Percentiles rank a stretch among this genome's conserved stretches.
phyloP scores from a whole-genome alignment of 2,797 vertebrate species.

The Tamandua tetradactyla region DNA sequence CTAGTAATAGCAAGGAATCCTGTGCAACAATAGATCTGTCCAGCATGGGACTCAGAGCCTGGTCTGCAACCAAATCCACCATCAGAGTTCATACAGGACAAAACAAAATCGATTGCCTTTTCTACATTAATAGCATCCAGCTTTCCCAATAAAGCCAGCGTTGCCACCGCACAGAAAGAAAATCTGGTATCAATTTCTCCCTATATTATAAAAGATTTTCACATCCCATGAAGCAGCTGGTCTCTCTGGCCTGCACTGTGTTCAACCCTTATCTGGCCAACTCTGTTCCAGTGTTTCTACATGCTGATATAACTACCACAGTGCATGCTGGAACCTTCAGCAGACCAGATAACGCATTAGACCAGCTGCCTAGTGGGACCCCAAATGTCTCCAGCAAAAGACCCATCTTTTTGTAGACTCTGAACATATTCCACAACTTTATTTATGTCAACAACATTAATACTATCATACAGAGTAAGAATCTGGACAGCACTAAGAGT shows the following conservation, averaged over 20 bases:
- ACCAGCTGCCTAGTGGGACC: conserved; percentile 84
- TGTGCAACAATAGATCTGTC: conserved; percentile 99
- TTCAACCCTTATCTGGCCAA: conserved; percentile 69
- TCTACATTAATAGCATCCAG: conserved; percentile 93
- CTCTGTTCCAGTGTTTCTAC: conserved; percentile 68
- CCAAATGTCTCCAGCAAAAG: conserved; percentile 97
- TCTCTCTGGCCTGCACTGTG: conserved; percentile 72
- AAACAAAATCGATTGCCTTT: conserved; percentile 95
- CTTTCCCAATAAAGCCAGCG: conserved; percentile 94
- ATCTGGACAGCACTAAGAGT: conserved; percentile 99
- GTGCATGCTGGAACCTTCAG: conserved; percentile 76
- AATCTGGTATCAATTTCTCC: conserved; percentile 98
- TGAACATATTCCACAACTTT: conserved; percentile 95
- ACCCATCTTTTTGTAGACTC: conserved; percentile 95
- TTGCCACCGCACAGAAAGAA: conserved; percentile 98
- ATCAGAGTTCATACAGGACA: conserved; percentile 99
- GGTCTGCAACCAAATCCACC: conserved; percentile 99
- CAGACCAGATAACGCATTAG: conserved; percentile 70
- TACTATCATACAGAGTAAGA: conserved; percentile 92
- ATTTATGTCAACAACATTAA: conserved; percentile 91
- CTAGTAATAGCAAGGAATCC: conserved; percentile 97
- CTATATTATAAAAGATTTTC: conserved; percentile 70
- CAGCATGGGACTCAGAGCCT: conserved; percentile 98
- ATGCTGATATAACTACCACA: conserved; percentile 72
- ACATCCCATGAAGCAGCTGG: conserved; percentile 82